Evolutionary conservation across 1,140 invertebrate genomes (phyloP).

Genomic region (Tetragonula clypearis): DNA sequence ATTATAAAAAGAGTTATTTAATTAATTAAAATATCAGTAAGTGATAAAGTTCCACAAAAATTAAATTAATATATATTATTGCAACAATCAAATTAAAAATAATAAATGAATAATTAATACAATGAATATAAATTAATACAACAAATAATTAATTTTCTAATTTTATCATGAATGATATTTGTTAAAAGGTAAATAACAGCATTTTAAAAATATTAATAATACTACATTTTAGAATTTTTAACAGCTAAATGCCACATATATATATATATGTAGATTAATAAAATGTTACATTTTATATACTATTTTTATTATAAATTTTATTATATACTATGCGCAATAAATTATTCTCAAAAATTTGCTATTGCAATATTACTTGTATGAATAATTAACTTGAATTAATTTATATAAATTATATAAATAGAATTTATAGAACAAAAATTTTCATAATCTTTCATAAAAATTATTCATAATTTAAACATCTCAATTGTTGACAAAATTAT

Average conservation of each 20-base stretch:
- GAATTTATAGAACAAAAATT: neutral
- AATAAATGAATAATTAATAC: neutral
- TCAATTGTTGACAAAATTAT: neutral
- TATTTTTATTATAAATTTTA: neutral
- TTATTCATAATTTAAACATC: neutral
- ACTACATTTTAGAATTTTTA: neutral
- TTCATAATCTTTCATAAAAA: neutral
- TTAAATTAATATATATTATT: neutral
- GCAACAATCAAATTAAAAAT: neutral
- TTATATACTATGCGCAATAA: neutral
- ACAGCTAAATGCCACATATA: neutral
- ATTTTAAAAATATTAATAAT: neutral
- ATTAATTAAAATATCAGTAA: neutral
- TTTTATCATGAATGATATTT: neutral
- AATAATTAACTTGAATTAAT: neutral
- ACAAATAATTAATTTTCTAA: neutral
- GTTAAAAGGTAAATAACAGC: neutral
- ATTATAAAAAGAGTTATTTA: too few relatives aligned
- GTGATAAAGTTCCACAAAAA: neutral
- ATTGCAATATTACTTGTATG: neutral
- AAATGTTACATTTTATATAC: neutral
- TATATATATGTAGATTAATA: too few relatives aligned
- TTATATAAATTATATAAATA: conserved; percentile 2
- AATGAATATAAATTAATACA: neutral
- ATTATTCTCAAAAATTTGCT: neutral